Conservation (phyloP, 2,113 vertebrate species). For the Lipophrys pholis region DNA sequence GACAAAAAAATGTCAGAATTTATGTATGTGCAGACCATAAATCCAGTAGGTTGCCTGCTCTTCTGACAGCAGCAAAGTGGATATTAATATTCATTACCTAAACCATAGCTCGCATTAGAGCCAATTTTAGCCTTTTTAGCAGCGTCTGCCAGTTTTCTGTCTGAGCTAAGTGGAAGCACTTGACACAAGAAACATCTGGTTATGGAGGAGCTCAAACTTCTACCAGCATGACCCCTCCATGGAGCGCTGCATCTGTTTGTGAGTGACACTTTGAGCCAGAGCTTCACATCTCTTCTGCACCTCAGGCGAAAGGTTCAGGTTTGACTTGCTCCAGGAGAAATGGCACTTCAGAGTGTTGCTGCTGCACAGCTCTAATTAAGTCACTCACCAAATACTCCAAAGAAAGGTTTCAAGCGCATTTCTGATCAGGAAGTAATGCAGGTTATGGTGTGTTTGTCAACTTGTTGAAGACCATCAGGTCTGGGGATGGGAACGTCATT, state of each 20-base stretch:
- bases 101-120: conserved; percentile 65
- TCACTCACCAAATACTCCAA: no score
- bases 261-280: background rate
- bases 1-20: conserved; percentile 20
- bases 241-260: conserved; percentile 7
- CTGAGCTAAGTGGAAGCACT: conserved; percentile 69
- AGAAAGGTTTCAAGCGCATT: no score
- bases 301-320: no score
- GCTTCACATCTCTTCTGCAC: no score
- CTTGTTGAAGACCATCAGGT: no score
- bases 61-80: conserved; percentile 66
- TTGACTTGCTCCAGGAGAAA: no score
- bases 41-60: conserved; percentile 29
- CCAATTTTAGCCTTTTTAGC: conserved; percentile 57
- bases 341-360: no score
- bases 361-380: no score
- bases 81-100: conserved; percentile 74
- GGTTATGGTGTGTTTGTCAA: no score
- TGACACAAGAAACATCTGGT: conserved; percentile 68
- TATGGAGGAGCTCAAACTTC: conserved; percentile 36
- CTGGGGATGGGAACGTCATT: no score
- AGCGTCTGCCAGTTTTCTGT: conserved; percentile 64
- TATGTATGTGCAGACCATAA: conserved; percentile 46
- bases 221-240: conserved; percentile 20
- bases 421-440: no score